Conservation (phyloP, 2,888 invertebrate species). For the Lycophotia porphyrea region DNA sequence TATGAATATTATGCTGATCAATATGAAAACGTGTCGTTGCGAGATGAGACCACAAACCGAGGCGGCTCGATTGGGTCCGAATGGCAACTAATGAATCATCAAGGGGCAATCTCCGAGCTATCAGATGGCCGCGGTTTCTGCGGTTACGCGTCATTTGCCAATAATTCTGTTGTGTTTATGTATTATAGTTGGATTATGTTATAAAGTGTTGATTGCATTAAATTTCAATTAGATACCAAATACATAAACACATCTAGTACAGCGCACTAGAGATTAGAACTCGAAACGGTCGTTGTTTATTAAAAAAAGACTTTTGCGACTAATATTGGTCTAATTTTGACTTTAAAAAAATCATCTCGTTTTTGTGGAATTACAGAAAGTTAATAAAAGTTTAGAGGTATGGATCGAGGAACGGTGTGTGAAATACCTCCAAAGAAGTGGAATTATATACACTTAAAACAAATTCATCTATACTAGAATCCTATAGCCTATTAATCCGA, state of each 20-base stretch:
- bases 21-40: conserved; percentile 13
- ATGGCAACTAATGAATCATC: conserved; percentile 46
- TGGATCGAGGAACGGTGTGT: neutral
- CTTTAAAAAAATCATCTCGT: no score
- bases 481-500: conserved; percentile 74
- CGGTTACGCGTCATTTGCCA: conserved; percentile 45
- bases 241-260: no score
- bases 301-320: no score
- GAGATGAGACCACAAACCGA: conserved; percentile 40
- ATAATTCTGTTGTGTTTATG: conserved; percentile 25
- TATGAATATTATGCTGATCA: conserved; percentile 1
- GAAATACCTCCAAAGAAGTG: neutral
- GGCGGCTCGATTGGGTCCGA: conserved; percentile 7
- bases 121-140: conserved; percentile 40
- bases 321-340: no score
- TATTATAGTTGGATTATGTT: neutral
- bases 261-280: neutral
- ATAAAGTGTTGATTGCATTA: conserved; percentile 1
- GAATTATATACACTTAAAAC: no score
- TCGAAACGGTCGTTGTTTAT: neutral
- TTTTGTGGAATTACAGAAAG: neutral
- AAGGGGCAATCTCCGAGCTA: conserved; percentile 49
- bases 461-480: conserved; percentile 64
- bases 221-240: no score
- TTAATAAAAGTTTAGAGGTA: neutral